A percentile compares a stretch with the other conserved stretches of the same genome.
These are phyloP conservation scores for Dryococelus australis DNA, from an alignment of 2,888 invertebrate genomes.

Conservation along the genomic window DNA sequence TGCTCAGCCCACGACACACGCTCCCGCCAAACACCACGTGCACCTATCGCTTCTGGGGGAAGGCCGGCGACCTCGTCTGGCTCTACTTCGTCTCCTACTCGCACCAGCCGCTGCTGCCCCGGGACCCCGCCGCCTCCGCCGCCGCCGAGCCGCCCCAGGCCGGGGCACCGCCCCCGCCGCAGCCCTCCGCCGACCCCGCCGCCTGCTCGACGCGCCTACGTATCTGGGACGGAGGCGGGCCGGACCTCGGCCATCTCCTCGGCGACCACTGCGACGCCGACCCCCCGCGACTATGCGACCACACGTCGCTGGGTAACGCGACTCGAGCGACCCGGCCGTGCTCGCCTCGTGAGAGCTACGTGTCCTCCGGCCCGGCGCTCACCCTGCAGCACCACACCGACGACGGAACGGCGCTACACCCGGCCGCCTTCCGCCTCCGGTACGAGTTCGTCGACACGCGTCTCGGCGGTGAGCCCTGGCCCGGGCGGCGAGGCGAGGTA, in stretches of 20 bases:
- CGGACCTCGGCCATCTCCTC: slow-evolving; percentile 57
- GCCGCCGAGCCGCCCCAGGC: slow-evolving; percentile 47
- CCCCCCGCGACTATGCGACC: slow-evolving; percentile 82
- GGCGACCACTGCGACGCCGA: slow-evolving; percentile 78
- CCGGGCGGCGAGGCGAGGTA: slow-evolving; percentile 58
- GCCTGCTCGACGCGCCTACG: slow-evolving; percentile 75
- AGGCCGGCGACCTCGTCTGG: slow-evolving; percentile 83
- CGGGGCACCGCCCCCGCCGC: slow-evolving; percentile 12
- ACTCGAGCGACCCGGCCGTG: slow-evolving; percentile 82
- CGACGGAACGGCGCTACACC: slow-evolving; percentile 82
- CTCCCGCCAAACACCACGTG: slow-evolving; percentile 87
- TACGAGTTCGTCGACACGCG: slow-evolving; percentile 87
- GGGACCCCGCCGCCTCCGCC: slow-evolving; percentile 52
- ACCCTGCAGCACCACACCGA: slow-evolving; percentile 66
- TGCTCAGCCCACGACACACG: slow-evolving; percentile 83
- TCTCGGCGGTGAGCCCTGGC: slow-evolving; percentile 73
- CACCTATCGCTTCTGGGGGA: slow-evolving; percentile 83
- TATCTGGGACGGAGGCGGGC: slow-evolving; percentile 73
- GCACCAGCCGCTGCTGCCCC: slow-evolving; percentile 72
- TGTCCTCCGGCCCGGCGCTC: slow-evolving; percentile 65
- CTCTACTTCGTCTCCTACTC: slow-evolving; percentile 86
- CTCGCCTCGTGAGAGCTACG: slow-evolving; percentile 80
- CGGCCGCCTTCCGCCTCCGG: slow-evolving; percentile 70
- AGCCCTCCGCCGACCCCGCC: slow-evolving; percentile 23
- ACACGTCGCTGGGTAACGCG: slow-evolving; percentile 75